Base-by-base conservation (phyloP, 2,888 invertebrate genomes). In the Andrena haemorrhoa region DNA sequence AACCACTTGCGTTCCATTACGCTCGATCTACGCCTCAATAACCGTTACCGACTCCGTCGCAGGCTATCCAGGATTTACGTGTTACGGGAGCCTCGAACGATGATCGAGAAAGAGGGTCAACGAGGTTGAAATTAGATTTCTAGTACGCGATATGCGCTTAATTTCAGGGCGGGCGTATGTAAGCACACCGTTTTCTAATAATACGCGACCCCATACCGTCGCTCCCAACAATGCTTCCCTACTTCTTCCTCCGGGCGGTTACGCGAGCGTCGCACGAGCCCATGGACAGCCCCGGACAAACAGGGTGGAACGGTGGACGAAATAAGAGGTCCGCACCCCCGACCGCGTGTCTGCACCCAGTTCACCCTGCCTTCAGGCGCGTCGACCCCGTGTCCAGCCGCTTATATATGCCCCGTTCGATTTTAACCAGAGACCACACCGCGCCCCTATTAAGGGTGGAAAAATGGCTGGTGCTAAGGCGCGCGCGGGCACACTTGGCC, bases 111-210 rank as follows among this genome's bases (percentile, higher is more conserved):
- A 29, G 68, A 20, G 58, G 73, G 49, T 51, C 63, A n/a, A 2
- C 33, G 12, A 33, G 33, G 75, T 83, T 75, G 85, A 84, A 91
- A 90, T 90, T 89, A 87, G 88, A 90, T 89, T 90, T 89, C 89
- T 90, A 85, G 90, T 83, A 65, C 90, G 87, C 76, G 90, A 85
- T 77, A 49, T 86, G 69, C 81, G 75, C 76, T 88, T 80, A 86
- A 86, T 90, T 91, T 89, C 79, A 83, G 79, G 69, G 47, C 69
- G 76, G 41, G 33, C 66, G 77, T 75, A 61, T 79, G 71, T 79
- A 75, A 82, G 83, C 83, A 74, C 69, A 68, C 58, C 63, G 80
- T 53, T 66, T 84, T 88, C 85, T 86, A 88, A 83, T 86, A 89
- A 88, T 89, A 88, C 72, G 8, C 71, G 64, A n/a, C 76, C 75